Evolutionary conservation across 2,888 invertebrate genomes (phyloP), one percentile per base, ranked within the genome.

Genomic region (Temnothorax rugatulus): DNA sequence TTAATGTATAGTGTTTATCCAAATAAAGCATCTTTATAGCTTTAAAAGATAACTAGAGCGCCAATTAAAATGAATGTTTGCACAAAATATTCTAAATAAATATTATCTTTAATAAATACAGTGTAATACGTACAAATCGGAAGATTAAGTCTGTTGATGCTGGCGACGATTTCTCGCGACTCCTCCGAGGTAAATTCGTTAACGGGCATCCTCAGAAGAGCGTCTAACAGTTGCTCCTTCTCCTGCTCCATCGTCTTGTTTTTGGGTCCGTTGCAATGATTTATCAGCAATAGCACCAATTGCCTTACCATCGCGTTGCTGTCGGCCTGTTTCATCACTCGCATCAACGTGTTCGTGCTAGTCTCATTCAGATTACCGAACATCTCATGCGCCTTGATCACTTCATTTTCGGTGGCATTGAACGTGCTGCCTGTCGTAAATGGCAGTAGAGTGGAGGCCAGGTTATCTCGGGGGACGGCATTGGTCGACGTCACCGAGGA

Each of bases 311-410:
- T 96, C 82, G 97, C 97, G 89, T 98, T 97, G 89, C 96, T 96
- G 90, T 97, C 97, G 0, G 98, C 98, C 93, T 97, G 97, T 92
- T 97, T 97, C 98, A 98, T 98, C 57, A 97, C 97, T 85, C 96
- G 96, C 96, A 97, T 96, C 79, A 98, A 95, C 89, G 97, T 97
- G 85, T 96, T 96, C 0, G 97, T 96, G 85, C 97, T 97, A 0
- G 97, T 97, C 13, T 97, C 97, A 91, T 98, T 98, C 86, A 98
- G 95, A 25, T 96, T 97, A 0, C 97, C 97, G 93, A 98, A 97
- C 90, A 98, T 96, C 94, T 97, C 96, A 91, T 97, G 97, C 0
- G 98, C 97, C 89, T 97, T 97, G 90, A 96, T 96, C 68, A 97
- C 96, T 83, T 96, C 96, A 57, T 97, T 96, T n/a, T 97, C 96